phyloP scores from a whole-genome alignment of 1,140 invertebrate genomes.

The Mylabris phalerata region DNA sequence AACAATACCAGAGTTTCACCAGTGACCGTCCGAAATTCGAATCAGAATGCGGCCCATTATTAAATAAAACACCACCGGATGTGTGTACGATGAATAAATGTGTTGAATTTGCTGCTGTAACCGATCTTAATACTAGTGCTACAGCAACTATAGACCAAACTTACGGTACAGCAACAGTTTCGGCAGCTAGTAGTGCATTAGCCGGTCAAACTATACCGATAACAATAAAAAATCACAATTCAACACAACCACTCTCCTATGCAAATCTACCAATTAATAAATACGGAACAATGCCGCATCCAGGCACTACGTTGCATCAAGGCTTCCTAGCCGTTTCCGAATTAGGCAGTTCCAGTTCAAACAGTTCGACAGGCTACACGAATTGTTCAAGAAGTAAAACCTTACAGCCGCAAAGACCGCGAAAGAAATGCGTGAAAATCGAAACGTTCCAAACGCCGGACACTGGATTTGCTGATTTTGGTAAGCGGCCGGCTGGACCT shows the following conservation, averaged over 20 bases:
- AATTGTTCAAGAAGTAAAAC: conserved; percentile 37
- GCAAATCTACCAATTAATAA: conserved; percentile 32
- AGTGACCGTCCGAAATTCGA: conserved; percentile 36
- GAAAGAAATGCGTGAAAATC: conserved; percentile 39
- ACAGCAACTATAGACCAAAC: conserved; percentile 4
- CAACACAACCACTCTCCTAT: conserved; percentile 24
- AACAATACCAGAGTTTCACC: conserved; percentile 22
- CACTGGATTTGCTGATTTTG: conserved; percentile 35
- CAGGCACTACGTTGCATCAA: conserved; percentile 31
- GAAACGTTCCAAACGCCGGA: conserved; percentile 39
- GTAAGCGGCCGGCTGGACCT: conserved; percentile 24
- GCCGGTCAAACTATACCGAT: conserved; percentile 41
- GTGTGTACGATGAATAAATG: conserved; percentile 40
- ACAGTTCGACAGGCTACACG: conserved; percentile 34
- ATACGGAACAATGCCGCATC: conserved; percentile 39
- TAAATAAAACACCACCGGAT: conserved; percentile 40
- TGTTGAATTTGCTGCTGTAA: conserved; percentile 31
- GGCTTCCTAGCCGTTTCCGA: conserved; percentile 38
- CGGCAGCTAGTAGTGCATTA: conserved; percentile 17
- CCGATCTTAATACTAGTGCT: conserved; percentile 21
- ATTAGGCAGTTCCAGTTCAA: conserved; percentile 36
- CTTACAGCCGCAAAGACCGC: conserved; percentile 32
- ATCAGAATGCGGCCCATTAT: conserved; percentile 36
- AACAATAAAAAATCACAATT: conserved; percentile 37
- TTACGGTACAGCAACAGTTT: neutral